Percentiles rank a stretch among this genome's conserved stretches.
Evolutionary conservation across 2,888 invertebrate genomes (phyloP).

Genomic region (Archips crataeganus): DNA sequence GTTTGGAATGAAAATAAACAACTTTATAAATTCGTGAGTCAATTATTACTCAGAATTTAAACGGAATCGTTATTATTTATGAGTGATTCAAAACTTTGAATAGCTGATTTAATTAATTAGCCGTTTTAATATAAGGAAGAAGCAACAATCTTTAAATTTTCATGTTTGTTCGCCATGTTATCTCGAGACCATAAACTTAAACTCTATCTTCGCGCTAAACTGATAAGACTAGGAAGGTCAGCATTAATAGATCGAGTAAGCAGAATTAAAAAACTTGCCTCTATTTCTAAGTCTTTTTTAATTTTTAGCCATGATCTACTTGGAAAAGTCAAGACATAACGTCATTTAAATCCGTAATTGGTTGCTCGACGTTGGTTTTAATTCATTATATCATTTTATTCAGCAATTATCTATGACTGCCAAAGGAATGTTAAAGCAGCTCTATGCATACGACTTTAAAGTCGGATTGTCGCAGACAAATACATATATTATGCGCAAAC

Average conservation of each 20-base stretch:
- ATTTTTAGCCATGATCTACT: background rate
- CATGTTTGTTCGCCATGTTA: background rate
- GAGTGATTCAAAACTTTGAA: background rate
- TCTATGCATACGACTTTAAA: background rate
- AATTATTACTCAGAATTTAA: background rate
- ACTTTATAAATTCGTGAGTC: background rate
- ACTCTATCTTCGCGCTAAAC: constrained; percentile 21
- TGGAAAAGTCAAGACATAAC: background rate
- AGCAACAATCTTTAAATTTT: background rate
- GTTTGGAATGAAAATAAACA: background rate
- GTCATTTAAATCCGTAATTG: background rate
- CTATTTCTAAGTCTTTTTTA: background rate
- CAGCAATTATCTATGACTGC: no score
- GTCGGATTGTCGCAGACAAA: background rate
- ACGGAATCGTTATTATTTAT: background rate
- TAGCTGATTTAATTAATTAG: background rate
- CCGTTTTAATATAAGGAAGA: background rate
- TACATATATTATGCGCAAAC: background rate
- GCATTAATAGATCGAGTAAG: constrained; percentile 16
- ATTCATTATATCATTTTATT: no score
- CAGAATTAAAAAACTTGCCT: constrained; percentile 24
- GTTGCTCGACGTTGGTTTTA: no score
- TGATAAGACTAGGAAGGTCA: constrained; percentile 37
- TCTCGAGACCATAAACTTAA: constrained; percentile 25
- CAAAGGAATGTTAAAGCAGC: no score